Conservation (phyloP, 2,113 vertebrate genomes). For the Pollachius pollachius region DNA sequence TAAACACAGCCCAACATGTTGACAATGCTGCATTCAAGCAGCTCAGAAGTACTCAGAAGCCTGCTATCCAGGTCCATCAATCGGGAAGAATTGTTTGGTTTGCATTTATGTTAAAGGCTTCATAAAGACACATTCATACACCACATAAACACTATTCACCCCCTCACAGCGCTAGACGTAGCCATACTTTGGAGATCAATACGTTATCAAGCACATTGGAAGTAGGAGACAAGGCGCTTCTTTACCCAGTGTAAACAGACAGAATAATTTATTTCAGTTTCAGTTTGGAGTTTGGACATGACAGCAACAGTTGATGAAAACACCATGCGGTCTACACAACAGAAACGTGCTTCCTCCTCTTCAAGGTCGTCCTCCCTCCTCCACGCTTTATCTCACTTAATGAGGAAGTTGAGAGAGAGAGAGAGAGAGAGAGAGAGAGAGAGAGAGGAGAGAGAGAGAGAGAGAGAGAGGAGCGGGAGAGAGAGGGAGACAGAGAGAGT, state of each 20-base stretch:
- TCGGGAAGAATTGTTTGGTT: no score
- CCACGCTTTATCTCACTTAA: conserved; percentile 76
- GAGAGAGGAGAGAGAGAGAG: conserved; percentile 4
- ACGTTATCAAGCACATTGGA: not conserved
- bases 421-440: conserved; percentile 27
- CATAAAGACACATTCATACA: no score
- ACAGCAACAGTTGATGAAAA: conserved; percentile 9
- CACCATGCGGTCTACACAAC: conserved; percentile 31
- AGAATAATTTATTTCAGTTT: conserved; percentile 28
- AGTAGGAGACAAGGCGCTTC: conserved; percentile 26
- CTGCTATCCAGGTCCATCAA: no score
- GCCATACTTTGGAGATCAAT: no score
- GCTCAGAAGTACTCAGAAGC: no score
- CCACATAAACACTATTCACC: no score
- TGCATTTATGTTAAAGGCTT: no score
- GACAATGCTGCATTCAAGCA: no score
- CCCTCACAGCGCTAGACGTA: no score
- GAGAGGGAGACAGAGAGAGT: not conserved
- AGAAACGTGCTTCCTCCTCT: conserved; percentile 34
- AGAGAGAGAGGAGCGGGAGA: no score
- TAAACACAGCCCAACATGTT: no score
- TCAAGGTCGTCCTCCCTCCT: conserved; percentile 40
- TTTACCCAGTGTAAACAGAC: conserved; percentile 43
- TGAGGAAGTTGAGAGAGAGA: conserved; percentile 89
- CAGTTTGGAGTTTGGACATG: conserved; percentile 14